These are phyloP conservation scores for Maniola jurtina DNA, from an alignment of 1,140 invertebrate genomes.

Conservation along the genomic window DNA sequence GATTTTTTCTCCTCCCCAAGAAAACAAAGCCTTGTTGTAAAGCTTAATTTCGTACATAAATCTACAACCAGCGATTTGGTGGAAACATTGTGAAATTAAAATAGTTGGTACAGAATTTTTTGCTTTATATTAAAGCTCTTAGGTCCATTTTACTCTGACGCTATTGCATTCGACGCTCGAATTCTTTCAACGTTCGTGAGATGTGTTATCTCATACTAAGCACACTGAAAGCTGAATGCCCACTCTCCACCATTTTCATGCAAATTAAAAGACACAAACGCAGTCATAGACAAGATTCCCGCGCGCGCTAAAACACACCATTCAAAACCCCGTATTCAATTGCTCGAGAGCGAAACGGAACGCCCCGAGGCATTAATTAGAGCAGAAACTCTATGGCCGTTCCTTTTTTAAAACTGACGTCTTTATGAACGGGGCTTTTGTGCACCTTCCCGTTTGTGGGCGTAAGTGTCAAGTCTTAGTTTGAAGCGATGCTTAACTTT, in stretches of 20 bases:
- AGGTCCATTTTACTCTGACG: no score
- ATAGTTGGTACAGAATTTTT: no score
- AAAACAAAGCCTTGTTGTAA: no score
- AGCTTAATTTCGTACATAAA: no score
- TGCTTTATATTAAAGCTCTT: no score
- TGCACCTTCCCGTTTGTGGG: conserved; percentile 53
- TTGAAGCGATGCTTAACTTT: conserved; percentile 60
- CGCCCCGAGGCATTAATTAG: conserved; percentile 77
- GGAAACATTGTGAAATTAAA: no score
- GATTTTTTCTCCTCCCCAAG: no score
- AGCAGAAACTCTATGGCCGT: conserved; percentile 73
- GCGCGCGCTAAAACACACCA: conserved; percentile 67
- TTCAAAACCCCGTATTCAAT: conserved; percentile 69
- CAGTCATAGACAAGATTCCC: conserved; percentile 65
- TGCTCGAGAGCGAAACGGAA: conserved; percentile 70
- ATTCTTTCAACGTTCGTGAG: no score
- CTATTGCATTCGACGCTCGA: no score
- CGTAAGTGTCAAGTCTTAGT: conserved; percentile 63
- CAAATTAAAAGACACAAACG: conserved; percentile 77
- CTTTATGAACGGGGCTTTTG: conserved; percentile 71
- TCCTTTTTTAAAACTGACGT: conserved; percentile 72
- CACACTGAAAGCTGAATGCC: conserved; percentile 55
- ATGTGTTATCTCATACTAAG: conserved; percentile 49
- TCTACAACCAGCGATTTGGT: no score
- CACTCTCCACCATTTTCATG: conserved; percentile 72